These are phyloP conservation scores for Xestia c-nigrum DNA, from an alignment of 2,888 invertebrate genomes.

Conservation along the genomic window DNA sequence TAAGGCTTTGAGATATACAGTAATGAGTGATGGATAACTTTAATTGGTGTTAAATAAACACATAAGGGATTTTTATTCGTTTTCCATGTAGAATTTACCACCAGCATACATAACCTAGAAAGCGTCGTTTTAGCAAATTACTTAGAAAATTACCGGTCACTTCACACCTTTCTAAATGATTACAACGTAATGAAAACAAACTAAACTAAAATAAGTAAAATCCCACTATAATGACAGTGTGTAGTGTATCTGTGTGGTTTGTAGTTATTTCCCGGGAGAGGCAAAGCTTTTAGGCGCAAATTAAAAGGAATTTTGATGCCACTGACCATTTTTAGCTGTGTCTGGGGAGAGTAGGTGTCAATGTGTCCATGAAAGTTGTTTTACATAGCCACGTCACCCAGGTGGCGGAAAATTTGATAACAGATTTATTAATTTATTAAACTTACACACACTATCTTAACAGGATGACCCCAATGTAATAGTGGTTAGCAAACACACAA, in stretches of 20 bases:
- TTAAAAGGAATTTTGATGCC: constrained; percentile 61
- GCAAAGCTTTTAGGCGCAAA: constrained; percentile 63
- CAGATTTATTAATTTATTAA: too few species aligned
- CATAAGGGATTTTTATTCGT: not conserved
- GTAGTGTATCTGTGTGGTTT: constrained; percentile 43
- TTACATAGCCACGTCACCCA: not conserved
- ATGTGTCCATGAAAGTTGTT: constrained; percentile 29
- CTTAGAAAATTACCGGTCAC: constrained; percentile 18
- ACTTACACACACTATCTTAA: too few species aligned
- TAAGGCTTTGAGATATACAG: not conserved
- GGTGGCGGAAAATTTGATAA: too few species aligned
- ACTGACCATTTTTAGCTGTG: constrained; percentile 51
- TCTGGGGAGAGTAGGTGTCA: constrained; percentile 34
- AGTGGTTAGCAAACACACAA: too few species aligned
- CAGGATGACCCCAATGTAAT: too few species aligned
- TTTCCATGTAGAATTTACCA: constrained; percentile 15
- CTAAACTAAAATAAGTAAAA: constrained; percentile 21
- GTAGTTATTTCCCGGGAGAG: constrained; percentile 61
- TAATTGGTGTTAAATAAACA: constrained; percentile 10
- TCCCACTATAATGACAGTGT: constrained; percentile 17
- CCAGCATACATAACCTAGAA: not conserved
- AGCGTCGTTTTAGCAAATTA: constrained; percentile 10
- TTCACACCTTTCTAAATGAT: constrained; percentile 58
- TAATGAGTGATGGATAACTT: not conserved
- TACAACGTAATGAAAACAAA: constrained; percentile 32